These are phyloP conservation scores for Zosterops hypoxanthus DNA, from an alignment of 2,113 vertebrate species.

Conservation along the genomic window DNA sequence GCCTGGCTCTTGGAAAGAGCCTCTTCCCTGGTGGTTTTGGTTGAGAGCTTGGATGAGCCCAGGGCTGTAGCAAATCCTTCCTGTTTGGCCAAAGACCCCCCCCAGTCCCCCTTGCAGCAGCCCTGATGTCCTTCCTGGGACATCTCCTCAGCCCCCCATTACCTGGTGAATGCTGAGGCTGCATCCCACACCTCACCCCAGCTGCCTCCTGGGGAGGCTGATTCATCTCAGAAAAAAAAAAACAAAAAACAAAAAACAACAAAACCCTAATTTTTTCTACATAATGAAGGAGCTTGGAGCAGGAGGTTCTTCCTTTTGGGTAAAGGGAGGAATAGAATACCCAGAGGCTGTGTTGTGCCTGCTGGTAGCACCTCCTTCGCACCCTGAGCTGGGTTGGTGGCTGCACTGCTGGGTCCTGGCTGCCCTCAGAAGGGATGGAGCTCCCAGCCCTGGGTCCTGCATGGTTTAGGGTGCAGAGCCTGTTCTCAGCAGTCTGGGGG, in stretches of 20 bases:
- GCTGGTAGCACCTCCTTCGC: accelerated
- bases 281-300: not conserved
- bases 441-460: accelerated
- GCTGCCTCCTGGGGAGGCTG: not conserved
- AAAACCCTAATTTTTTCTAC: not conserved
- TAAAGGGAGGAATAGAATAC: not conserved
- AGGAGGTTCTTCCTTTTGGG: not conserved
- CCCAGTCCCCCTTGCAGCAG: not conserved
- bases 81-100: accelerated
- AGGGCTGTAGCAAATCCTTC: not conserved
- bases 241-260: too few species aligned
- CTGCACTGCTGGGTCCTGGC: not conserved
- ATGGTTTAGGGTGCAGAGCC: not conserved
- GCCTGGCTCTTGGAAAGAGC: accelerated
- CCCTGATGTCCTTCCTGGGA: not conserved
- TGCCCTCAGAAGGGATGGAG: not conserved
- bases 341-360: accelerated
- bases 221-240: not conserved
- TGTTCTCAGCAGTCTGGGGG: not conserved
- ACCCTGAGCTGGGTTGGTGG: not conserved
- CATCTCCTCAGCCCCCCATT: not conserved
- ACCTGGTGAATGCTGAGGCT: not conserved
- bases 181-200: accelerated
- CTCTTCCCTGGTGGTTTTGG: not conserved
- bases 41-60: not conserved